Evolutionary conservation across 2,888 invertebrate species (phyloP), one percentile per base, ranked within the genome.

Genomic region (Hybos culiciformis): DNA sequence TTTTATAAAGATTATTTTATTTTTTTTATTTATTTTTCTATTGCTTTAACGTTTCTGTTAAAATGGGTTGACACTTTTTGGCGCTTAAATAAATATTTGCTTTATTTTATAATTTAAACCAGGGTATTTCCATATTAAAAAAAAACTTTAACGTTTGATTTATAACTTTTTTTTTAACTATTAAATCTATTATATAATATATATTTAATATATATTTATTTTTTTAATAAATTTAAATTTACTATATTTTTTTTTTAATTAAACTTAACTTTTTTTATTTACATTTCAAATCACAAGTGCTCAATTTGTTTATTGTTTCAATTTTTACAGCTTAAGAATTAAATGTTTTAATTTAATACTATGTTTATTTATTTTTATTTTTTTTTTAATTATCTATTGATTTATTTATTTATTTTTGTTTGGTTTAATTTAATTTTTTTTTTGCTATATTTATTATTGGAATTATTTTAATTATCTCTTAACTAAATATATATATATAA

Each of bases 201-300:
- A 26, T 26, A 26, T 26, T 26, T 34, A 40, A 21, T 36, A 40
- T 20, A 26, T 31, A 40, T 18, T 37, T 37, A 21, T 32, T 37
- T 21, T 38, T 45, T 33, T 15, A 14, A 7, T 37, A 24, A 33
- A 33, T 24, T 32, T 32, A 3, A 26, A 5, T 26, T 5, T 12
- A 26, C n/a, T n/a, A n/a, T n/a, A n/a, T n/a, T n/a, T n/a, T n/a
- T n/a, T n/a, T 26, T 9, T 38, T 39, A 39, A 37, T 26, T 37
- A 36, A 24, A 20, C 14, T 23, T 14, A 15, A 2, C 19, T 19
- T 19, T 39, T 32, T 46, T 45, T 53, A 54, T 54, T 51, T 54
- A 54, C 53, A 54, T 47, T n/a, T 54, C 54, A 54, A 54, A 54
- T 54, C 54, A 54, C 54, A 51, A 52, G 52, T 53, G 53, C 53